phyloP scores from a whole-genome alignment of 2,113 vertebrate genomes.

The Caranx melampygus region DNA sequence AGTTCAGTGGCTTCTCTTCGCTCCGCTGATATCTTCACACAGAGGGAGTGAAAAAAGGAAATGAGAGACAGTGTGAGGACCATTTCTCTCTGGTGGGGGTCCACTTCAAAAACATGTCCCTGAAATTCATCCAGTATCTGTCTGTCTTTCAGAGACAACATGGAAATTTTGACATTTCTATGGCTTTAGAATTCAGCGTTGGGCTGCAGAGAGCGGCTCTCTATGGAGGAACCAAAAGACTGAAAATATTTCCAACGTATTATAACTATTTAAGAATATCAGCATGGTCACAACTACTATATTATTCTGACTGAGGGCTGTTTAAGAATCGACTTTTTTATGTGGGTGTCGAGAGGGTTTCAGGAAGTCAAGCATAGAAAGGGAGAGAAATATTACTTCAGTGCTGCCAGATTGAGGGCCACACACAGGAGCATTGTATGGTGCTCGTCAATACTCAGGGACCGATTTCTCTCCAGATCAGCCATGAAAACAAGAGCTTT shows the following conservation, averaged over 20 bases:
- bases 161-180: conserved; percentile 84
- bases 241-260: conserved; percentile 11
- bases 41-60: conserved; percentile 40
- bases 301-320: not conserved
- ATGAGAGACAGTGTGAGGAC: conserved; percentile 29
- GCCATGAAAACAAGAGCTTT: too few species aligned
- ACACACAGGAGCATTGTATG: too few species aligned
- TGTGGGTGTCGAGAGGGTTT: not conserved
- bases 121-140: conserved; percentile 53
- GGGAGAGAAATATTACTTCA: not conserved
- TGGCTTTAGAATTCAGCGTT: conserved; percentile 63
- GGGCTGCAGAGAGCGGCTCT: conserved; percentile 19
- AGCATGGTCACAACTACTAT: not conserved
- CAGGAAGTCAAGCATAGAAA: not conserved
- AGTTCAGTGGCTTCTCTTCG: conserved; percentile 11
- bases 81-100: conserved; percentile 40
- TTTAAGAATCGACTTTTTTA: not conserved
- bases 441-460: too few species aligned
- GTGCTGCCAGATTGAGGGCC: not conserved
- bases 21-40: conserved; percentile 34
- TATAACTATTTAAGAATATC: conserved; percentile 2
- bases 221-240: conserved; percentile 24
- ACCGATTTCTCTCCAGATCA: too few species aligned
- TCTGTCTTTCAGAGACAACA: conserved; percentile 64
- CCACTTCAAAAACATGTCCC: conserved; percentile 65